A percentile compares a stretch with the other conserved stretches of the same genome.
phyloP scores from a whole-genome alignment of 2,113 vertebrate genomes.

The Tragelaphus buxtoni region DNA sequence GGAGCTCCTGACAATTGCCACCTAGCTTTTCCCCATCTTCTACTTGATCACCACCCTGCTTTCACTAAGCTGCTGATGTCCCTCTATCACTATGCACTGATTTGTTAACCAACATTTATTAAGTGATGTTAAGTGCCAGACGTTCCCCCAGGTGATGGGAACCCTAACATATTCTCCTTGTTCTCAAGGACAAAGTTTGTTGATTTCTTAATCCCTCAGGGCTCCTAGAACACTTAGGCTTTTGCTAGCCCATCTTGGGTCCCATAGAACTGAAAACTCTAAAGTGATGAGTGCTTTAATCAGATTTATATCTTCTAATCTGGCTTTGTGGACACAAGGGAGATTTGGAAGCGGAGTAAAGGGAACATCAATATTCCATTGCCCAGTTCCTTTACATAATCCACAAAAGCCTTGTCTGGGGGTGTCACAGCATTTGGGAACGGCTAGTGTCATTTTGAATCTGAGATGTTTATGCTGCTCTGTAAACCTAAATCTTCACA shows the following conservation, averaged over 20 bases:
- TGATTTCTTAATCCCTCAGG: not conserved
- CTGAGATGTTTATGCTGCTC: not conserved
- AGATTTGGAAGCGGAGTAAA: not conserved
- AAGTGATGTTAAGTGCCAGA: not conserved
- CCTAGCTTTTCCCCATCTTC: not conserved
- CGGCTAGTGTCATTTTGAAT: not conserved
- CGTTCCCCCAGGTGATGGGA: not conserved
- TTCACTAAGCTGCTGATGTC: not conserved
- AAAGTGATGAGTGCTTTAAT: not conserved
- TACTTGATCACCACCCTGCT: not conserved
- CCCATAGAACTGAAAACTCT: not conserved
- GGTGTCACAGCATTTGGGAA: not conserved
- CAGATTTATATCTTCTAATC: not conserved
- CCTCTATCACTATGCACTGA: not conserved
- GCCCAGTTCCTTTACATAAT: not conserved
- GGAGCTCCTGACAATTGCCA: not conserved
- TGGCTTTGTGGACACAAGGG: not conserved
- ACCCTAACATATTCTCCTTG: not conserved
- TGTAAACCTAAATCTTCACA: not conserved
- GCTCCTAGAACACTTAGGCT: not conserved
- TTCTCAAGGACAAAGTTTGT: not conserved
- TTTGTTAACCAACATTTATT: not conserved
- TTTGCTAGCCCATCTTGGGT: not conserved
- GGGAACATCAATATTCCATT: not conserved
- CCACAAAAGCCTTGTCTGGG: not conserved